Conservation (phyloP, 2,113 vertebrate genomes). For the Heliornis fulica region DNA sequence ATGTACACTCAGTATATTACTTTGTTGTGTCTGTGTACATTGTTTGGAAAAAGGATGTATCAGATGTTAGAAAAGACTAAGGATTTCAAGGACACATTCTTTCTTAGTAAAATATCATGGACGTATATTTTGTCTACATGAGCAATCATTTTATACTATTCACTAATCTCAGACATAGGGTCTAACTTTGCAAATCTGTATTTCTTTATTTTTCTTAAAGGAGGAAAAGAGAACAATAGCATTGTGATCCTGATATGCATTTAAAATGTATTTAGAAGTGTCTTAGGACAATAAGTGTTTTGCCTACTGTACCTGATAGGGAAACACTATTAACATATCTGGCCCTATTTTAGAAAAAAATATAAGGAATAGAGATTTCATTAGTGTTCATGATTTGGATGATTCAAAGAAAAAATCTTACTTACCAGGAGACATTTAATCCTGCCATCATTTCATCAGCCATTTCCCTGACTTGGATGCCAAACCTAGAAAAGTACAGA, state of each 20-base stretch:
- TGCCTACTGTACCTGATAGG: background rate
- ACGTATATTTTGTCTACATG: background rate
- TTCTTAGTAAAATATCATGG: background rate
- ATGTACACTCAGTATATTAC: background rate
- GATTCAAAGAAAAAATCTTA: background rate
- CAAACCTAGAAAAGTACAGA: background rate
- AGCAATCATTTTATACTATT: background rate
- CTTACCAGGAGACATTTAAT: background rate
- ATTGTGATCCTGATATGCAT: fast-evolving
- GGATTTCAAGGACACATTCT: background rate
- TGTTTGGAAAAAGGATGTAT: background rate
- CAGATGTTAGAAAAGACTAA: background rate
- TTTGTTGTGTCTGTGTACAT: background rate
- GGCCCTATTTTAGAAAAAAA: background rate
- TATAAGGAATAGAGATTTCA: background rate
- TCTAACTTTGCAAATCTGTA: background rate
- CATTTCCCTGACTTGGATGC: background rate
- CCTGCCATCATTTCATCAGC: background rate
- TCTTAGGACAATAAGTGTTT: background rate
- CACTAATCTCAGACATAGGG: background rate
- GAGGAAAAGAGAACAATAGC: background rate
- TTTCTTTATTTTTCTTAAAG: background rate
- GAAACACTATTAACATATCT: background rate
- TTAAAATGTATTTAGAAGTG: background rate
- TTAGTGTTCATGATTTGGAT: background rate